Evolutionary conservation across 1,140 invertebrate species (phyloP).

Genomic region (Ridgeia piscesae): DNA sequence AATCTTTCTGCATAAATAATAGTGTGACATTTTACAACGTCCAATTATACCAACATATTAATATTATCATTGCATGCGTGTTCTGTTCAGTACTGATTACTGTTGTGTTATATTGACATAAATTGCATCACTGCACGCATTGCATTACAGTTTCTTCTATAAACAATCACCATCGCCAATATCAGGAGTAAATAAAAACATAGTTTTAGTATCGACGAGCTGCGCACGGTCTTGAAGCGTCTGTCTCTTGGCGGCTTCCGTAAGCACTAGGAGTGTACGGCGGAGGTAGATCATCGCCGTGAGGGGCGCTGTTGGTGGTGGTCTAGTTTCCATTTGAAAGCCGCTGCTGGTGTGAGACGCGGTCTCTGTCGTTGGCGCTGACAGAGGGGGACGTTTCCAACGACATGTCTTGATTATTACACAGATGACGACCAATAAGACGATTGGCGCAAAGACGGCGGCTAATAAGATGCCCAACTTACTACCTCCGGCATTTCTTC

Average conservation of each 20-base stretch:
- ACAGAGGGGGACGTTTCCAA: background rate
- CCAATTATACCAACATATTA: too few relatives aligned
- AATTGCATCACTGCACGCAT: too few relatives aligned
- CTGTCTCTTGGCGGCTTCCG: background rate
- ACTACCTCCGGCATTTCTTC: background rate
- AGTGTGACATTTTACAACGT: too few relatives aligned
- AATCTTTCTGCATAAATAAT: too few relatives aligned
- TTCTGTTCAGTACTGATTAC: too few relatives aligned
- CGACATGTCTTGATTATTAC: background rate
- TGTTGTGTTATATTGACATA: too few relatives aligned
- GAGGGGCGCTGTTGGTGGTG: background rate
- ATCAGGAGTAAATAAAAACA: too few relatives aligned
- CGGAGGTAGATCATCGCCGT: background rate
- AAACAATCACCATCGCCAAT: too few relatives aligned
- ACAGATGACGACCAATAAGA: background rate
- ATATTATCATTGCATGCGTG: too few relatives aligned
- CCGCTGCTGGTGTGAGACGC: background rate
- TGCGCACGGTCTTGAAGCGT: background rate
- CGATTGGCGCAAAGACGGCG: background rate
- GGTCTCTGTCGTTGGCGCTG: background rate
- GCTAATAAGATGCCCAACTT: background rate
- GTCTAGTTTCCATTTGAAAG: background rate
- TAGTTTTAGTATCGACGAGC: background rate
- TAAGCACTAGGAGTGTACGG: background rate
- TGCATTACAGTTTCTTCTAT: too few relatives aligned